Base-by-base conservation (phyloP, 2,113 vertebrate genomes). In the Rhinoderma darwinii region DNA sequence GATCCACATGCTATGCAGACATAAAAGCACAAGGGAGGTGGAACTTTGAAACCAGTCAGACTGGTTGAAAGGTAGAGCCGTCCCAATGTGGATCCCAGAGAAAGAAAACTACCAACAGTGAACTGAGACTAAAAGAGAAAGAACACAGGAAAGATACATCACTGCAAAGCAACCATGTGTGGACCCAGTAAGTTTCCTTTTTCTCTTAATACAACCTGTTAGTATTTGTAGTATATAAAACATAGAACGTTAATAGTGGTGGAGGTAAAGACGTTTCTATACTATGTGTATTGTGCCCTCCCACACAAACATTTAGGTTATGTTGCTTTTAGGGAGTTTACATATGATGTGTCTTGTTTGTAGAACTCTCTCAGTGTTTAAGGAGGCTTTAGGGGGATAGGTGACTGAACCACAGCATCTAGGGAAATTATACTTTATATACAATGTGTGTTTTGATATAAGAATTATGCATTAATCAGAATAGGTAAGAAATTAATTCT, bases 141-240 rank as follows among this genome's bases (percentile, higher is more conserved):
- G 68, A 51, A 14, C 27, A 63, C 20, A 63, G 27, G 27, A 79
- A 43, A 86, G 35, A n/a, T 18, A 50, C 73, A 54, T 4, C 22
- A 85, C 27, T 32, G 35, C 25, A 20, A 44, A 70, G 25, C 35
- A 41, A 25, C 20, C 84, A 86, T 86, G 84, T 86, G 84, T 43
- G 84, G 84, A 47, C 56, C 56, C 44, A 86, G 84, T 86, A 86
- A 86, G 84, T 86, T 18, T 9, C 9, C 18, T 47, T n/a, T 56
- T 59, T 59, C 43, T 1, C 2, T 11, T 50, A 50, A 50, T 30
- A 68, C 14, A 15, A 47, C 22, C 6, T 76, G 44, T 47, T 30
- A 6, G n/a, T n/a, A n/a, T n/a, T 17, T 50, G 14, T 74, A 37
- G 11, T 73, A 32, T 70, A 37, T 35, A 35, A 30, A 70, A 6